These are phyloP conservation scores for Chionodraco myersi DNA, from an alignment of 2,113 vertebrate species.

Conservation along the genomic window DNA sequence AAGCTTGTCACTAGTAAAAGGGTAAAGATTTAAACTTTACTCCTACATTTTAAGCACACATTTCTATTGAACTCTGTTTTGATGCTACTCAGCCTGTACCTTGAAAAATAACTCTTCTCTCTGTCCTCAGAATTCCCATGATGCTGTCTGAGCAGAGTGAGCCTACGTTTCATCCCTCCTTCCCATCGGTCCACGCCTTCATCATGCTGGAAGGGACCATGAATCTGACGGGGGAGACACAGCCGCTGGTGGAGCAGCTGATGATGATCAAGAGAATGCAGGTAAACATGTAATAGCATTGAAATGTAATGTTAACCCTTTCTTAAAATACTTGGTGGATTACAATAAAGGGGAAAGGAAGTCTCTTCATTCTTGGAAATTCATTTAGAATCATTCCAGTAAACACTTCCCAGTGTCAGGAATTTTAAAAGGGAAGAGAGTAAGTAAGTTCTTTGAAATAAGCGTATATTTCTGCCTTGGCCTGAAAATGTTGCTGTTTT, in stretches of 20 bases:
- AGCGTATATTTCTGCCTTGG: too few relatives aligned
- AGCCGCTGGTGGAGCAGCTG: slow-evolving; percentile 95
- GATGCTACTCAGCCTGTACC: too few relatives aligned
- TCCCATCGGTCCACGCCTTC: slow-evolving; percentile 94
- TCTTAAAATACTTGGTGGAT: not conserved
- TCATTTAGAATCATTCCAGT: too few relatives aligned
- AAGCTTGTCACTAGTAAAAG: slow-evolving; percentile 89
- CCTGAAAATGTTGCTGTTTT: too few relatives aligned
- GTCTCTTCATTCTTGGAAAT: too few relatives aligned
- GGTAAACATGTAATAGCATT: slow-evolving; percentile 78
- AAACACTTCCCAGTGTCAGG: too few relatives aligned
- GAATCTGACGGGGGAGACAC: slow-evolving; percentile 96
- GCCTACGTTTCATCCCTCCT: slow-evolving; percentile 87
- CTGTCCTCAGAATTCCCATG: slow-evolving; percentile 87
- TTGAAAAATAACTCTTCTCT: not conserved
- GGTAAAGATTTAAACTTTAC: slow-evolving; percentile 78
- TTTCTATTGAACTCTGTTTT: not conserved
- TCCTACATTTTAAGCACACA: not conserved
- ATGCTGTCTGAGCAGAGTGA: slow-evolving; percentile 90
- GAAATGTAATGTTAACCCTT: not conserved
- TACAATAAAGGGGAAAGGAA: not conserved
- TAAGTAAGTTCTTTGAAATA: too few relatives aligned
- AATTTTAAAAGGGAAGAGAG: too few relatives aligned
- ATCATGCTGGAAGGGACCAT: slow-evolving; percentile 97
- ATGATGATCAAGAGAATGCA: slow-evolving; percentile 99